A percentile compares a stretch with the other conserved stretches of the same genome.
Conservation (phyloP, 2,113 vertebrate species). For the Callocephalon fimbriatum region DNA sequence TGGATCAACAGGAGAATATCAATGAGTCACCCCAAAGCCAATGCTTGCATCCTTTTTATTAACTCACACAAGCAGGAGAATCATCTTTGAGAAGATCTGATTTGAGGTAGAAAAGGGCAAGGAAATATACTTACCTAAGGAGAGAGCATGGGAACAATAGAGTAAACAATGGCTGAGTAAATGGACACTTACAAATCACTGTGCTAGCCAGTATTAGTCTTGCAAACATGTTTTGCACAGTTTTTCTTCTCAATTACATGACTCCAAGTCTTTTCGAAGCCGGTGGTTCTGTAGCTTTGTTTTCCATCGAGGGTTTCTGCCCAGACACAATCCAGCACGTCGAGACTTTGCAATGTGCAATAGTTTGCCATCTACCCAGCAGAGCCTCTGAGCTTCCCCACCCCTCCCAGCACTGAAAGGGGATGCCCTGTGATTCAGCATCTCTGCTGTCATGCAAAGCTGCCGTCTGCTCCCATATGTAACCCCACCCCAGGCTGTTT, state of each 20-base stretch:
- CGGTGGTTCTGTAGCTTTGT: background rate
- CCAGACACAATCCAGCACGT: background rate
- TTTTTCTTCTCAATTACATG: rapidly evolving
- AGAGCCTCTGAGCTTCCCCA: background rate
- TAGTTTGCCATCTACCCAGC: background rate
- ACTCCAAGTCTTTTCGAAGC: background rate
- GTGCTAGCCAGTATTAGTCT: background rate
- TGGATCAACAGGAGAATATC: background rate
- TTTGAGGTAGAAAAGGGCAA: background rate
- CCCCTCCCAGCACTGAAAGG: background rate
- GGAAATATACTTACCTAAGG: background rate
- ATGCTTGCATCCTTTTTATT: background rate
- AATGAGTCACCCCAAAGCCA: background rate
- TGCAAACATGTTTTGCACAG: background rate
- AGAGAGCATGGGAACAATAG: background rate
- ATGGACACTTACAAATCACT: background rate
- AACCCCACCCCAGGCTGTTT: background rate
- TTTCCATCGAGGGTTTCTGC: background rate
- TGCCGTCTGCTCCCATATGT: background rate
- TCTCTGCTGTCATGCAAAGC: background rate
- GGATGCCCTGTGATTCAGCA: background rate
- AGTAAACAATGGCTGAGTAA: background rate
- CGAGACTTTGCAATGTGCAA: rapidly evolving
- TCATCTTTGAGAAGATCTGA: background rate
- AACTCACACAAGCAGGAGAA: background rate